Evolutionary conservation across 1,140 invertebrate species (phyloP), one percentile per base, ranked within the genome.

Genomic region (Eumaeus atala): DNA sequence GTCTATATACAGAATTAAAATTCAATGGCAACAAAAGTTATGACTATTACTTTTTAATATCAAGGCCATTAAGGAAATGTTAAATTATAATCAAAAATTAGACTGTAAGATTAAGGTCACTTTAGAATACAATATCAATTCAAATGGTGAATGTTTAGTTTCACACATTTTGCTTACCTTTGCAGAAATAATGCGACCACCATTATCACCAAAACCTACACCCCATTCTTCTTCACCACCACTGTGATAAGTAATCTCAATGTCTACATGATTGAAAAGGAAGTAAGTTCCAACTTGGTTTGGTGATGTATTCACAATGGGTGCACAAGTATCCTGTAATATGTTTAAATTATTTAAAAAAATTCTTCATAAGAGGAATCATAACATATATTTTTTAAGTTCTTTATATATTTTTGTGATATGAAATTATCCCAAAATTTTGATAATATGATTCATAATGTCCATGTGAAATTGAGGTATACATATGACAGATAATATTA

Each of bases 211-310:
- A 75, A 95, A 93, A 38, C 91, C 87, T 54, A 87, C 89, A 48
- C 94, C 94, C 96, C 95, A 97, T 34, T 97, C 95, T 76, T 97
- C 95, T 28, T 90, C 83, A 33, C 88, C 89, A 1, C 95, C 95
- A 79, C 94, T 96, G 76, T 99, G 96, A 87, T 98, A 99, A 10
- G 93, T 95, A 42, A 99, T 95, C 50, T 90, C 91, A 55, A 99
- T 89, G 82, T 99, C 96, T 9, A 99, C 95, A 87, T 99, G 98
- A 88, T 99, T 99, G 85, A 97, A 98, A 14, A 98, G 85, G 85
- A 97, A 99, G 78, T 95, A 98, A 0, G 92, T 93, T 60, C 95
- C 91, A 1, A 89, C 82, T 60, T 90, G 88, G 59, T 87, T 90
- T 63, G 90, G 92, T 12, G 73, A 71, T 11, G 79, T 73, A 55